Conservation (phyloP, 2,797 vertebrate genomes). For the Mastacembelus armatus region DNA sequence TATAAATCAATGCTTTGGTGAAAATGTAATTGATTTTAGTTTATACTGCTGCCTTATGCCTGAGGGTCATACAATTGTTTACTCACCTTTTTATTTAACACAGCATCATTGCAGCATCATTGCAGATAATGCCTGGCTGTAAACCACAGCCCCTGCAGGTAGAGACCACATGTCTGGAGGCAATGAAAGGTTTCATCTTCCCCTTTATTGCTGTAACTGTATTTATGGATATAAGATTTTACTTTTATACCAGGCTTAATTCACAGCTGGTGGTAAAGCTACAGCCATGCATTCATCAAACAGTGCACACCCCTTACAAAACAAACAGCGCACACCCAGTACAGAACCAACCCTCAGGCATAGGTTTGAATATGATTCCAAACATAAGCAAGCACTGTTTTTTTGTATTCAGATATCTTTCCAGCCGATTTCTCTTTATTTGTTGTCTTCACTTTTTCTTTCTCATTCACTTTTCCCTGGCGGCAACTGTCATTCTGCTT, state of each 20-base stretch:
- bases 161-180: slow-evolving; percentile 37
- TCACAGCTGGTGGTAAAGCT: slow-evolving; percentile 40
- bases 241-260: slow-evolving; percentile 13
- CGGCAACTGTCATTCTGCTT: slow-evolving; percentile 18
- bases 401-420: slow-evolving; percentile 8
- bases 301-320: slow-evolving; percentile 38
- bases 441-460: not conserved
- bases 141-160: slow-evolving; percentile 50
- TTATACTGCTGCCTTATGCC: slow-evolving; percentile 42
- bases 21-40: slow-evolving; percentile 64
- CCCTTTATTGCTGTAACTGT: slow-evolving; percentile 45
- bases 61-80: slow-evolving; percentile 50
- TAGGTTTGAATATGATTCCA: slow-evolving; percentile 33
- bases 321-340: slow-evolving; percentile 33
- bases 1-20: slow-evolving; percentile 46
- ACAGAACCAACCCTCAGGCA: slow-evolving; percentile 47
- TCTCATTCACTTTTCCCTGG: not conserved
- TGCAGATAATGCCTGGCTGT: slow-evolving; percentile 56
- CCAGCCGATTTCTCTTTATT: slow-evolving; percentile 1
- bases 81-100: slow-evolving; percentile 61
- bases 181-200: slow-evolving; percentile 39
- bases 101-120: slow-evolving; percentile 51
- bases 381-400: slow-evolving; percentile 27
- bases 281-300: slow-evolving; percentile 34
- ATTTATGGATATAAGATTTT: slow-evolving; percentile 59